Conservation (phyloP, 2,888 invertebrate species). For the Antheraea assamensis region DNA sequence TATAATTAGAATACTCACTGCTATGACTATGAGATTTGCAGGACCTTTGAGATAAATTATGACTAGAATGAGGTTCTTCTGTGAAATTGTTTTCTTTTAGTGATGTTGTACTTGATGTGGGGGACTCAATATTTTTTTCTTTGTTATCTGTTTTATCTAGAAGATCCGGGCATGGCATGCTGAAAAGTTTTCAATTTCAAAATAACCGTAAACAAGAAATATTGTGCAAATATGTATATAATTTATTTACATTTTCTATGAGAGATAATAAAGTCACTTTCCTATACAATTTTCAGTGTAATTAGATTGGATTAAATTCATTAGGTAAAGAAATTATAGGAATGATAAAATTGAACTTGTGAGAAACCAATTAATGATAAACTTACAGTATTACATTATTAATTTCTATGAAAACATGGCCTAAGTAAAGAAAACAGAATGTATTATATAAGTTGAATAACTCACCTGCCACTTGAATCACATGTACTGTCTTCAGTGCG, state of each 20-base stretch:
- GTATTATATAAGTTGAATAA: not conserved
- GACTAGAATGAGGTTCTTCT: constrained; percentile 70
- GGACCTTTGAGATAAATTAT: constrained; percentile 63
- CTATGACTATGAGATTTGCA: constrained; percentile 64
- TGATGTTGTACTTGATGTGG: constrained; percentile 49
- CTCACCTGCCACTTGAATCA: constrained; percentile 68
- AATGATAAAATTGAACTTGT: too few relatives aligned
- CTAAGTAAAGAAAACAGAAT: too few relatives aligned
- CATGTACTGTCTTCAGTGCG: constrained; percentile 79
- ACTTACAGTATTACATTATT: too few relatives aligned
- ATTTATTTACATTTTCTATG: too few relatives aligned
- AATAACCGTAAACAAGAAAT: too few relatives aligned
- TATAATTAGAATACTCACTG: constrained; percentile 53
- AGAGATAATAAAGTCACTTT: too few relatives aligned
- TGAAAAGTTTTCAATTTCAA: constrained; percentile 31
- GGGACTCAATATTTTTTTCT: constrained; percentile 41
- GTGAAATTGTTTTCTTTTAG: constrained; percentile 47
- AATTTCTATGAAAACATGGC: too few relatives aligned
- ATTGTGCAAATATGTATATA: too few relatives aligned
- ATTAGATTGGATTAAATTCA: too few relatives aligned
- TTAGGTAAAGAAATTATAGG: too few relatives aligned
- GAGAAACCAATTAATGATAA: too few relatives aligned
- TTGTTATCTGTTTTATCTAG: constrained; percentile 49
- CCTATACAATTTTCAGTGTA: too few relatives aligned
- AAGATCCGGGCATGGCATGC: constrained; percentile 62